Base-by-base conservation (phyloP, 2,888 invertebrate species). In the Lepetodrilus schrolli region DNA sequence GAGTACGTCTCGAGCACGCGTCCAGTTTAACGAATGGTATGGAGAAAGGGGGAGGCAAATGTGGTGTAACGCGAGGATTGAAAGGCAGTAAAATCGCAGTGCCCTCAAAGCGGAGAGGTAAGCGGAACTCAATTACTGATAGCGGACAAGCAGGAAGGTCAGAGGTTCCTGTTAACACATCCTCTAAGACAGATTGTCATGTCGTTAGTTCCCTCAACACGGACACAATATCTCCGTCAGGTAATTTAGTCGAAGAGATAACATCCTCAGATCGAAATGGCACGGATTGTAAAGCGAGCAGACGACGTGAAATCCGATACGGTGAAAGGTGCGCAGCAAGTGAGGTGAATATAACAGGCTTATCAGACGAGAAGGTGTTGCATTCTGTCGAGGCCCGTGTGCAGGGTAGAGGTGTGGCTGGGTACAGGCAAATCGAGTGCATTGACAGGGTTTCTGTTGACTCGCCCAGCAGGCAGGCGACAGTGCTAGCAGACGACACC, bases 291-390 rank as follows among this genome's bases (percentile, higher is more conserved):
- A 58, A 58, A 10, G 58, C 58, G 26, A 58, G 58, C 58, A 58
- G 58, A 58, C 58, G 58, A 58, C 58, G 58, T 58, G 58, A 58
- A 58, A 58, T 58, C 34, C 30, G 58, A 58, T 26, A 58, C 58
- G 58, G 34, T 34, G 43, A 17, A 43, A 58, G 58, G 58, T 58
- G 58, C 58, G 58, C 58, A 58, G 17, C n/a, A 26, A 21, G 13
- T 23, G 51, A 23, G 23, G 30, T 17, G 30, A 30, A 30, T 58
- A 58, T 30, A 58, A 34, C 58, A 30, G 30, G 58, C 58, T 58
- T 58, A 58, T 58, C 58, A 7, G 30, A 30, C 17, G 58, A 4
- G 34, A 58, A 58, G 58, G 58, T 58, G 58, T 58, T 58, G 17
- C 58, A 58, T 30, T 26, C 58, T 58, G 17, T 34, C 7, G 17